Evolutionary conservation across 2,888 invertebrate species (phyloP).

Genomic region (Nematopogon swammerdamellus): DNA sequence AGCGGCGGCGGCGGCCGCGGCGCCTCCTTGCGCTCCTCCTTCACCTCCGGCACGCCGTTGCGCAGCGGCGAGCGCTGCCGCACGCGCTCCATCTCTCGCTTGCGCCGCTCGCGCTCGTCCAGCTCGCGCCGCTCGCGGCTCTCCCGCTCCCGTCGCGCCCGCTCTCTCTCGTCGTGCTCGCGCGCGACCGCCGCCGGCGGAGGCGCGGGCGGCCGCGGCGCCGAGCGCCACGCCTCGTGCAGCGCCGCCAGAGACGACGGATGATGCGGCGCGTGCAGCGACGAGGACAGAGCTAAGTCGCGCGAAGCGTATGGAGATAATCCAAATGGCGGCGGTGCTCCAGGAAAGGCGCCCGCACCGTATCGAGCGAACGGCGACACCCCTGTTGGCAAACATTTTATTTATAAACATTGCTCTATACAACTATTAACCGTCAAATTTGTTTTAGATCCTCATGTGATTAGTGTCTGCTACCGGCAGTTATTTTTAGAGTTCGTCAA

Average conservation of each 20-base stretch:
- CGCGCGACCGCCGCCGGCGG: constrained; percentile 31
- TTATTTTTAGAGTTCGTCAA: too few relatives aligned
- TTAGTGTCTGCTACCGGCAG: too few relatives aligned
- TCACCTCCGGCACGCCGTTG: constrained; percentile 57
- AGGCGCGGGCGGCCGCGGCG: constrained; percentile 16
- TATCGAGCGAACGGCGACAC: constrained; percentile 82
- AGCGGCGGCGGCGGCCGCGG: constrained; percentile 49
- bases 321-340: constrained; percentile 64
- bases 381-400: constrained; percentile 55
- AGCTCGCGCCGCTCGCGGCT: constrained; percentile 58
- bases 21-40: constrained; percentile 51
- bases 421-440: too few relatives aligned
- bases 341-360: constrained; percentile 61
- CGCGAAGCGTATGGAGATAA: constrained; percentile 65
- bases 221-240: constrained; percentile 41
- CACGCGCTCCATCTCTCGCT: constrained; percentile 58
- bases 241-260: constrained; percentile 31
- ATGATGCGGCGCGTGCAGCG: constrained; percentile 45
- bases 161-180: constrained; percentile 26
- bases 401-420: too few relatives aligned
- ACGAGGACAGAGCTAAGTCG: constrained; percentile 53
- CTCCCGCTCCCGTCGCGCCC: constrained; percentile 56
- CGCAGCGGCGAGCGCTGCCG: constrained; percentile 73
- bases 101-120: constrained; percentile 59
- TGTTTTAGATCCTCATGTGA: too few relatives aligned